These are phyloP conservation scores for Eurytoma californica DNA, from an alignment of 2,888 invertebrate species.

Conservation along the genomic window DNA sequence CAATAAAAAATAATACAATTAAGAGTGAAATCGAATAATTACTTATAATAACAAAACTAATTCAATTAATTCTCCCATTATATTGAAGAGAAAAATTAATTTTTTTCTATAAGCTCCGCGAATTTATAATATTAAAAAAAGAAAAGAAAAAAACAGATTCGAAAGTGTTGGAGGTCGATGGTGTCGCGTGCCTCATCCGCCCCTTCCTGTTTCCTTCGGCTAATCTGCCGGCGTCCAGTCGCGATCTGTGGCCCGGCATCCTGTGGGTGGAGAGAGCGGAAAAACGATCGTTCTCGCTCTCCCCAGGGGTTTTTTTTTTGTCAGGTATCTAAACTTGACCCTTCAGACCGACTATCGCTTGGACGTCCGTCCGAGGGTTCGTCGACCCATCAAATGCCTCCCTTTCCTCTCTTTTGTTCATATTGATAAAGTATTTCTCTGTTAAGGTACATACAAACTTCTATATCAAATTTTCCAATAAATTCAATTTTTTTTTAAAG, in stretches of 20 bases:
- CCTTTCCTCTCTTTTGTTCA: neutral
- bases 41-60: no score
- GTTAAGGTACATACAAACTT: no score
- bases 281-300: conserved; percentile 22
- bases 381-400: neutral
- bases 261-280: conserved; percentile 63
- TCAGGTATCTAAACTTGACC: conserved; percentile 3
- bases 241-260: conserved; percentile 61
- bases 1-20: no score
- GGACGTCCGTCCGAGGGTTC: neutral
- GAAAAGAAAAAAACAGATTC: no score
- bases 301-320: neutral
- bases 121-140: no score
- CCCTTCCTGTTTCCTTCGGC: conserved; percentile 71
- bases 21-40: no score
- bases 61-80: no score
- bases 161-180: conserved; percentile 54
- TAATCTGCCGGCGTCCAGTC: conserved; percentile 63
- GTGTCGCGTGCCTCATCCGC: conserved; percentile 65
- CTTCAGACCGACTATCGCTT: neutral
- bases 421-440: neutral
- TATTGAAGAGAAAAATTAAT: no score
- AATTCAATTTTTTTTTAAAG: no score
- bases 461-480: no score
- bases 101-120: no score